These are phyloP conservation scores for Lepidotrigona ventralis DNA, from an alignment of 1,140 invertebrate species.

Conservation along the genomic window DNA sequence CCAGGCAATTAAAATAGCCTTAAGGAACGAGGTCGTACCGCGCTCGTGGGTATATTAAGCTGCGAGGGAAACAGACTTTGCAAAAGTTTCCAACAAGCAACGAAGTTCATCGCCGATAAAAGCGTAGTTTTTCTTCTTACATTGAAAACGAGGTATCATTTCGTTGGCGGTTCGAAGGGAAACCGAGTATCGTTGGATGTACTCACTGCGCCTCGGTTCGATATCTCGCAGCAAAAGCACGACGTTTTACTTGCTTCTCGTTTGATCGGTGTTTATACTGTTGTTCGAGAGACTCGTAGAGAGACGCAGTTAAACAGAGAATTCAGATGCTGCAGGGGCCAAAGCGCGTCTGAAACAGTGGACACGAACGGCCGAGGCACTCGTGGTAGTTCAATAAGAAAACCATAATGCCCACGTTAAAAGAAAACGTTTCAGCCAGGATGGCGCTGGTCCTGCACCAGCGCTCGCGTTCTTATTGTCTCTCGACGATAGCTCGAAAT, in stretches of 20 bases:
- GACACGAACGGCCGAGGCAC: neutral
- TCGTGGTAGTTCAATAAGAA: neutral
- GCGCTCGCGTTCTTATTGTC: constrained; percentile 11
- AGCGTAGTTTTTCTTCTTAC: constrained; percentile 27
- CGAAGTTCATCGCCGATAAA: constrained; percentile 31
- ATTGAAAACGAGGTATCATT: constrained; percentile 2
- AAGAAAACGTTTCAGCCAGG: neutral
- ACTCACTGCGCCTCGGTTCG: neutral
- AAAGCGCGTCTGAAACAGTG: neutral
- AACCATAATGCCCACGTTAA: neutral
- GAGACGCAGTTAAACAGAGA: neutral
- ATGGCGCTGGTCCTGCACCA: neutral
- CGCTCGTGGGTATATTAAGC: constrained; percentile 3
- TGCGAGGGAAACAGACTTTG: neutral
- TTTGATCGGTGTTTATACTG: neutral
- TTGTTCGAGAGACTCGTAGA: no score
- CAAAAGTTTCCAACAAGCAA: constrained; percentile 13
- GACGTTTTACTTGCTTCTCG: neutral
- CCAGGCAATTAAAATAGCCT: constrained; percentile 24
- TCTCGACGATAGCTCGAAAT: constrained; percentile 30
- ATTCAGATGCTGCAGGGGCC: neutral
- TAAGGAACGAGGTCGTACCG: constrained; percentile 8
- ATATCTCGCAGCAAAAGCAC: neutral
- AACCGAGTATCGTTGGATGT: neutral
- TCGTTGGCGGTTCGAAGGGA: neutral